Base-by-base conservation (phyloP, 1,140 invertebrate species). In the Holcopasites calliopsidis region DNA sequence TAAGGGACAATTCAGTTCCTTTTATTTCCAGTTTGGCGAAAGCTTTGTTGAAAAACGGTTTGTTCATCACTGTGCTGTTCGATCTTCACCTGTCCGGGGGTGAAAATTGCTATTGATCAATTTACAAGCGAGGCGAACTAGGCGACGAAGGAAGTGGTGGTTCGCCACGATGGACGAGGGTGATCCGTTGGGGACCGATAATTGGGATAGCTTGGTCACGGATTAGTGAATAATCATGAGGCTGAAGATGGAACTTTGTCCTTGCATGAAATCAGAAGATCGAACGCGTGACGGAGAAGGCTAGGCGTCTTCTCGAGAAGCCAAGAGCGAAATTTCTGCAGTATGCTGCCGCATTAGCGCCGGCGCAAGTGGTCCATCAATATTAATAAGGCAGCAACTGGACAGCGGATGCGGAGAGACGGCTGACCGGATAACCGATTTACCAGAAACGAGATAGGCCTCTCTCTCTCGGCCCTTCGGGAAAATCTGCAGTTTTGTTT, bases 361-460 rank as follows among this genome's bases (percentile, higher is more conserved):
- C 76, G 69, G 74, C 65, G 74, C 84, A 68, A 84, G 50, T 85
- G 80, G 79, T 75, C 77, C 82, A 85, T 85, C 84, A 84, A 85
- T 85, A 85, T 83, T 85, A 85, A 85, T 83, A 85, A 85, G 83
- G 82, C 79, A 70, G 69, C 76, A 78, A 80, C 68, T 68, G 75
- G 55, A 80, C 77, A 69, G 60, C 65, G 58, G 58, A 79, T 47
- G 80, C 55, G 54, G 38, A 71, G 54, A 62, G 80, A 71, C 49
- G 66, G 70, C 42, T 54, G 83, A 68, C 77, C 76, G 61, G 54
- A 72, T 64, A 54, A 65, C 71, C 61, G 31, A 73, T 74, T 66
- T 57, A 38, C 8, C 31, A 35, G 50, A 73, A 44, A 73, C 28
- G 38, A n/a, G 47, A 50, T 0, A 50, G 47, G 16, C 47, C 35